Base-by-base conservation (phyloP, 92 coral and sea anemone genomes). In the Virgularia gustaviana region DNA sequence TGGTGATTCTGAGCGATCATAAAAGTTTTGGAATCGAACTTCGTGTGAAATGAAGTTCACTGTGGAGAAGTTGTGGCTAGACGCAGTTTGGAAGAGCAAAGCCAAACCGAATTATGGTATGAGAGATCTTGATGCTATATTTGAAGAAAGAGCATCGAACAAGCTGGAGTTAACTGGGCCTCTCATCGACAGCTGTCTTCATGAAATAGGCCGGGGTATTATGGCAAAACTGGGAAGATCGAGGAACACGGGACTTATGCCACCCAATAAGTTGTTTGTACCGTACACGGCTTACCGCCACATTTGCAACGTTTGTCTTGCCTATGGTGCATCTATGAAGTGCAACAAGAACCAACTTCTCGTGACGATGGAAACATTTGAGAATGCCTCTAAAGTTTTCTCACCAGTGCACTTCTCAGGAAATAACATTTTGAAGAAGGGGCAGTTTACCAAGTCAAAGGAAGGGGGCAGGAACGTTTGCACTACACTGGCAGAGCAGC, bases 81-180 rank as follows among this genome's bases (percentile, higher is more conserved):
- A 49, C 15, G 57, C 18, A 18, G 74, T 70, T 32, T 36, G 82
- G 36, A 38, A 66, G 13, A 10, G 54, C 5, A 72, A 70, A 5
- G 35, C 15, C 6, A 83, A 77, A 34, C 87, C 79, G 29, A 53
- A 83, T 15, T 83, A 78, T 24, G 80, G 87, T 13, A 78, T 56
- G 83, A 60, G 39, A 27, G 25, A 44, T 33, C 53, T 83, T 3
- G 83, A 78, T 25, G 71, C 83, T 9, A 36, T 78, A 1, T 31
- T 72, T 0, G 80, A 78, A 29, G 80, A 83, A 33, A 18, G 75
- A 1, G 56, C 77, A 8, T 73, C 77, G 2, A 83, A 78, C 60
- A 78, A 83, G 57, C 77, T 83, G 9, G 83, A 83, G 72, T 58
- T 78, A 18, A 72, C 68, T 61, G 83, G 80, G 53, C 80, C 83